These are phyloP conservation scores for Salvator merianae DNA, from an alignment of 2,113 vertebrate genomes.

Conservation along the genomic window DNA sequence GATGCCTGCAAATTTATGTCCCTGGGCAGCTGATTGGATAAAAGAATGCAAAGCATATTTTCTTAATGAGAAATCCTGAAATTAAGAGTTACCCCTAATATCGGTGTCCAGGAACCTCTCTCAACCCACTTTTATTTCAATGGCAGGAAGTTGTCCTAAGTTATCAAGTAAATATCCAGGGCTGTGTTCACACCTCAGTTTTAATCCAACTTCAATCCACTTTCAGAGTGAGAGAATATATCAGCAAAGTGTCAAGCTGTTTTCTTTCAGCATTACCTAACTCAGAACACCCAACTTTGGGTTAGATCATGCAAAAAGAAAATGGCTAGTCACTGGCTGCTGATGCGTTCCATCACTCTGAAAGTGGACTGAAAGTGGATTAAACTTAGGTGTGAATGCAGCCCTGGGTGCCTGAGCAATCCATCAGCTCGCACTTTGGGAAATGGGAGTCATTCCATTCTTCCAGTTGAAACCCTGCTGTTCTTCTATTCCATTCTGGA, in stretches of 20 bases:
- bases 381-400: too few species aligned
- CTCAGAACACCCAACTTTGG: too few species aligned
- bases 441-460: accelerated
- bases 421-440: neutral
- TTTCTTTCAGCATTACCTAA: too few species aligned
- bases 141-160: accelerated
- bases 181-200: too few species aligned
- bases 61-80: neutral
- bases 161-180: neutral
- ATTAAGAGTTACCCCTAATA: neutral
- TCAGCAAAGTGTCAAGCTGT: too few species aligned
- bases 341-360: too few species aligned
- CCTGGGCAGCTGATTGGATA: too few species aligned
- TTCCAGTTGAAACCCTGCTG: accelerated
- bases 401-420: neutral
- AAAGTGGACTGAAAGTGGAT: too few species aligned
- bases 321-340: too few species aligned
- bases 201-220: too few species aligned
- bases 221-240: too few species aligned
- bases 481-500: neutral
- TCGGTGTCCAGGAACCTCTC: neutral
- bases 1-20: neutral
- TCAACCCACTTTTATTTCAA: accelerated
- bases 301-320: too few species aligned
- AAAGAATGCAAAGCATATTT: neutral